Base-by-base conservation (phyloP, 1,140 invertebrate genomes). In the Drosophila ambigua region DNA sequence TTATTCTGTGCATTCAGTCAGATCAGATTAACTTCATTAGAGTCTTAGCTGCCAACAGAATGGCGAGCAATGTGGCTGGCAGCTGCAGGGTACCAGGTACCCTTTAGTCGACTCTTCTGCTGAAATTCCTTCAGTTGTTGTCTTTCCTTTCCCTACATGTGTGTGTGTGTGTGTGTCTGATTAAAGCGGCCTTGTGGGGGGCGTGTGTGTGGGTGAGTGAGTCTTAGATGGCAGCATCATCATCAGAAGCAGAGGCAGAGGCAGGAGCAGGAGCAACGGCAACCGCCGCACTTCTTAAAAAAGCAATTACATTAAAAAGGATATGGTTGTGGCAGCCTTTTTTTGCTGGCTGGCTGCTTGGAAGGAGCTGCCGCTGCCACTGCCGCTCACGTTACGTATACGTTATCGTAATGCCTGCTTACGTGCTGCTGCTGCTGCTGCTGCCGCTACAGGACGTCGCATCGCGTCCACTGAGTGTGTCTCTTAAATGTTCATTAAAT, bases 401-500 rank as follows among this genome's bases (percentile, higher is more conserved):
- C 79, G 79, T 87, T 83, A 88, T 79, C 79, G 75, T 53, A 83
- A 66, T 79, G 79, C 63, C 73, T 49, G 72, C 83, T 82, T 85
- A 85, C 75, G 83, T 81, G 83, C 67, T 55, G 64, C 66, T 80
- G 79, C 72, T 52, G 61, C 66, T 55, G 64, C 66, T 80, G 79
- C 67, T 52, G 64, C 63, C 46, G 65, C 54, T 63, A 57, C 51
- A 63, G 46, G 43, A 73, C 31, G 51, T 52, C 65, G 48, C 15
- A 45, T 35, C 5, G 58, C 35, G 44, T 49, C 62, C 43, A 39
- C 35, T 53, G 61, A 67, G 81, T 89, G 85, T 89, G 73, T 90
- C 85, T 90, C 81, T 90, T 90, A 90, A 90, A 90, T 90, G 88
- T 90, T 88, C 88, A 90, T 90, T 90, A 90, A 90, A 90, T 90